phyloP scores from a whole-genome alignment of 53 echinoderm and acorn worm genomes.

The Luidia sarsii region DNA sequence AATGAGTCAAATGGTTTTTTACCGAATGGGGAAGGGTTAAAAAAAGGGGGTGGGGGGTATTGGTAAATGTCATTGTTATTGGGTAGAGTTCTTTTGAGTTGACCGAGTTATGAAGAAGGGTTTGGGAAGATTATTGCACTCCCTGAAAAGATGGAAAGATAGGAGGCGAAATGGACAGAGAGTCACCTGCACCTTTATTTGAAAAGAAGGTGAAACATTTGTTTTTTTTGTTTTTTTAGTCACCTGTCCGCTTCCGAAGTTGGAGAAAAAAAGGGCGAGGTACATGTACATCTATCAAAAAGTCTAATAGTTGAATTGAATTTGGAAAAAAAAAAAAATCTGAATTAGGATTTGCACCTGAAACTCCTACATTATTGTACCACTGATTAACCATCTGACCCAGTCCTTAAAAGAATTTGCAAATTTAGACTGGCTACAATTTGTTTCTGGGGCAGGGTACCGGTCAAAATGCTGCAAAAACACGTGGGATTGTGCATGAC shows the following conservation, averaged over 20 bases:
- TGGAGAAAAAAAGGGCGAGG: too few relatives aligned
- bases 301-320: too few relatives aligned
- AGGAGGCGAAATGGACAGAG: neutral
- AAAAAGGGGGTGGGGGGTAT: neutral
- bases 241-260: too few relatives aligned
- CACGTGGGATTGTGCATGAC: too few relatives aligned
- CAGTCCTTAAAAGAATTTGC: neutral
- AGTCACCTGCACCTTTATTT: too few relatives aligned
- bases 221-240: too few relatives aligned
- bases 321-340: neutral
- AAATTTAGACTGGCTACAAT: neutral
- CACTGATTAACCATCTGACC: neutral
- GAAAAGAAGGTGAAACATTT: too few relatives aligned
- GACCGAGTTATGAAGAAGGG: too few relatives aligned
- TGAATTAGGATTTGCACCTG: neutral
- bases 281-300: too few relatives aligned
- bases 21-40: neutral
- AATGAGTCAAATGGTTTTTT: too few relatives aligned
- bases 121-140: too few relatives aligned
- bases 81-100: too few relatives aligned
- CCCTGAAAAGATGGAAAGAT: neutral
- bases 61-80: constrained; percentile 18
- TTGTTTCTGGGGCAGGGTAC: neutral
- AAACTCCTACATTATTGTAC: neutral
- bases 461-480: neutral